Evolutionary conservation across 2,888 invertebrate genomes (phyloP).

Genomic region (Allygus modestus): DNA sequence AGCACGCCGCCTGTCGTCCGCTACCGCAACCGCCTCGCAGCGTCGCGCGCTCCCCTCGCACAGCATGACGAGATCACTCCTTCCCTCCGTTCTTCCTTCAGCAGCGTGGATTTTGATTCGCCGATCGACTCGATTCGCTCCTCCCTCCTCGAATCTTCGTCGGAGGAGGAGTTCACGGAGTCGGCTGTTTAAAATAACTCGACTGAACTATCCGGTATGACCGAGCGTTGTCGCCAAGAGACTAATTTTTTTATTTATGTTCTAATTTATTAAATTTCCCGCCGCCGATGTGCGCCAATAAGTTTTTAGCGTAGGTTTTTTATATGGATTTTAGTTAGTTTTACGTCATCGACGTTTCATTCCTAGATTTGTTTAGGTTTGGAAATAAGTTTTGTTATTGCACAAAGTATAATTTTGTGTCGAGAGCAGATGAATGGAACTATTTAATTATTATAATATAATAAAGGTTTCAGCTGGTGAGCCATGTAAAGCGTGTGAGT

Average conservation of each 20-base stretch:
- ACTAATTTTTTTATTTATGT: conserved; percentile 7
- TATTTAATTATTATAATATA: no score
- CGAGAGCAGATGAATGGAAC: no score
- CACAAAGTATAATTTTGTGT: no score
- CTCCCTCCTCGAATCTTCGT: conserved; percentile 60
- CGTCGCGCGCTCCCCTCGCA: conserved; percentile 71
- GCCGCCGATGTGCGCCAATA: background rate
- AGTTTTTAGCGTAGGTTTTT: conserved; percentile 28
- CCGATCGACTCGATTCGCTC: conserved; percentile 59
- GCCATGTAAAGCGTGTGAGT: no score
- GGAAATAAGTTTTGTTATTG: no score
- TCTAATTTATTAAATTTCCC: conserved; percentile 15
- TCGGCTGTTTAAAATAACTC: conserved; percentile 2
- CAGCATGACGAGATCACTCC: conserved; percentile 72
- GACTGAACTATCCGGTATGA: background rate
- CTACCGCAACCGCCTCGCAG: conserved; percentile 51
- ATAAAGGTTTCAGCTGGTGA: no score
- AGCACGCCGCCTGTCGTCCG: conserved; percentile 59
- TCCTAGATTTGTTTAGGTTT: background rate
- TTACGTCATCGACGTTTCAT: background rate
- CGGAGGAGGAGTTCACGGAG: conserved; percentile 21
- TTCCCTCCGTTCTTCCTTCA: conserved; percentile 72
- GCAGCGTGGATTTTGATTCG: conserved; percentile 65
- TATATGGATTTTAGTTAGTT: background rate
- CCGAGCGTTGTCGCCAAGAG: background rate